A percentile compares a stretch with the other conserved stretches of the same genome.
Evolutionary conservation across 2,797 vertebrate genomes (phyloP).

Genomic region (Mormyrus proboscirostris): DNA sequence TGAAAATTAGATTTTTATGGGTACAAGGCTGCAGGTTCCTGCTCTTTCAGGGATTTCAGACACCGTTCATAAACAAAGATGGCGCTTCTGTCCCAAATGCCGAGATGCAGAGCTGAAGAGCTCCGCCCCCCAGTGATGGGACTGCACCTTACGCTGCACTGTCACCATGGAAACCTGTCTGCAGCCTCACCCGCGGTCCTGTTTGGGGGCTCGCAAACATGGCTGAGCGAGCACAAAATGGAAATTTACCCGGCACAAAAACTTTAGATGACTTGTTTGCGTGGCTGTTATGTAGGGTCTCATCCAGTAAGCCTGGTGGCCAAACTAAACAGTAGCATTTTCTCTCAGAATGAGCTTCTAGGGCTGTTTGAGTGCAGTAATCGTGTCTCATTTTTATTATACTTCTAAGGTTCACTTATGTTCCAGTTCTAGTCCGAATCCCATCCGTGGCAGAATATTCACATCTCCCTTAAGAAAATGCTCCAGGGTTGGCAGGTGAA

Average conservation of each 20-base stretch:
- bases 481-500: neutral
- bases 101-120: neutral
- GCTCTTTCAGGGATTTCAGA: neutral
- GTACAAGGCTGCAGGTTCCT: neutral
- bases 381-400: neutral
- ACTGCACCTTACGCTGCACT: neutral
- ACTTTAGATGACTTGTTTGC: neutral
- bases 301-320: neutral
- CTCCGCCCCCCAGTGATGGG: neutral
- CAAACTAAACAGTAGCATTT: no score
- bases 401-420: neutral
- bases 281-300: neutral
- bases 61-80: neutral
- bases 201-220: neutral
- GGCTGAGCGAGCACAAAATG: neutral
- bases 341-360: neutral
- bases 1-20: neutral
- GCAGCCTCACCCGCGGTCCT: neutral
- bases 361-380: neutral
- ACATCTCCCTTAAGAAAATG: neutral
- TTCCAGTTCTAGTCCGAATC: neutral
- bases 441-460: neutral
- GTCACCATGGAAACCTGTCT: constrained; percentile 13
- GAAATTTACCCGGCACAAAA: neutral
- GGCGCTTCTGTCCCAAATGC: neutral